Percentiles rank a stretch among this genome's conserved stretches.
These are phyloP conservation scores for Tyrannus savana DNA, from an alignment of 2,113 vertebrate genomes.

Conservation along the genomic window DNA sequence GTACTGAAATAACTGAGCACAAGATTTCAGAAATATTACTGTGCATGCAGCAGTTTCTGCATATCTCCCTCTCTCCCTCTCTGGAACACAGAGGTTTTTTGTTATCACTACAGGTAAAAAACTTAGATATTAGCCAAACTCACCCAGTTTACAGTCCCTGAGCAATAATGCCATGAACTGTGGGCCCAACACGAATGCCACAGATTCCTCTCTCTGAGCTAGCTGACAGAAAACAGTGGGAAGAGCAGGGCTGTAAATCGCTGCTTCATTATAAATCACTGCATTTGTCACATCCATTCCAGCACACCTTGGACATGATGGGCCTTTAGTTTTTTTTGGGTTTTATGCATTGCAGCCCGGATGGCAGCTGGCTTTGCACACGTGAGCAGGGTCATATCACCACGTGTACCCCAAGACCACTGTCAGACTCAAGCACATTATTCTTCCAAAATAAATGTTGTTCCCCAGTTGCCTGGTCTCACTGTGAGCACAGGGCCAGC, in stretches of 20 bases:
- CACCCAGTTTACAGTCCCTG: not conserved
- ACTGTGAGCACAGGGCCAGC: not conserved
- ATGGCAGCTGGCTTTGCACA: not conserved
- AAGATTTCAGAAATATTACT: not conserved
- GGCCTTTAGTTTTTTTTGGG: not conserved
- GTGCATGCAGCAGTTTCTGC: not conserved
- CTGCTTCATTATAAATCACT: not conserved
- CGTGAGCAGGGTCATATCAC: fast-evolving
- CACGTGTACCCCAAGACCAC: not conserved
- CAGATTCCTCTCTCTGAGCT: not conserved
- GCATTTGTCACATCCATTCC: not conserved
- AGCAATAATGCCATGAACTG: not conserved
- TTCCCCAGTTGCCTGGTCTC: not conserved
- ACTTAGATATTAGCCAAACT: not conserved
- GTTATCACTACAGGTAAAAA: not conserved
- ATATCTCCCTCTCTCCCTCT: not conserved
- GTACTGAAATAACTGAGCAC: not conserved
- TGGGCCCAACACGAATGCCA: not conserved
- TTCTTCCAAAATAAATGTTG: not conserved
- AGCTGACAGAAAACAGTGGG: not conserved
- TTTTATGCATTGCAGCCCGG: fast-evolving
- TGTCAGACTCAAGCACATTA: not conserved
- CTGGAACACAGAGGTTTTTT: not conserved
- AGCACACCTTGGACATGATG: not conserved
- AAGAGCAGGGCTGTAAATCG: not conserved